A percentile compares a stretch with the other conserved stretches of the same genome.
phyloP scores from a whole-genome alignment of 2,113 vertebrate species.

The Willisornis vidua region DNA sequence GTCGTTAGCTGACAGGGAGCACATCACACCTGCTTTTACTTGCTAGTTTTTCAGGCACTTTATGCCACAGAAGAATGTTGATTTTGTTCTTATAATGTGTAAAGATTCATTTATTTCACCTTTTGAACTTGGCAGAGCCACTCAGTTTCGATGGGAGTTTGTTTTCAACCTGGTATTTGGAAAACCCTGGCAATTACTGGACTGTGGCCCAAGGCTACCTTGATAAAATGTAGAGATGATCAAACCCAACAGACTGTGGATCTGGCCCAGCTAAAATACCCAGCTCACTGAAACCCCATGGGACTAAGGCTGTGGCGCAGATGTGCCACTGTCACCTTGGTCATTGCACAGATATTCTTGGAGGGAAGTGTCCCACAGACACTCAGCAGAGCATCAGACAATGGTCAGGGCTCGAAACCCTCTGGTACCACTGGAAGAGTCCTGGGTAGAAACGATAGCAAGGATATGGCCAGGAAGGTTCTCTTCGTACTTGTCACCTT shows the following conservation, averaged over 20 bases:
- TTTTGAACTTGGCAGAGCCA: slow-evolving; percentile 79
- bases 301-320: not conserved
- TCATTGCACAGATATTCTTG: not conserved
- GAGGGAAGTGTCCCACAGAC: not conserved
- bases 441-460: not conserved
- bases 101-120: slow-evolving; percentile 85
- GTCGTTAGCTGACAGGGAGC: slow-evolving; percentile 77
- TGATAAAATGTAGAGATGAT: slow-evolving; percentile 49
- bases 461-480: not conserved
- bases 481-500: not conserved
- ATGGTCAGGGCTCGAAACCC: accelerated
- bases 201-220: slow-evolving; percentile 65
- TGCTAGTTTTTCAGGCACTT: slow-evolving; percentile 77
- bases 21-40: slow-evolving; percentile 82
- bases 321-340: not conserved
- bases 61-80: slow-evolving; percentile 80
- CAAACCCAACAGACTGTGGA: not conserved
- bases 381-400: not conserved
- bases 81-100: slow-evolving; percentile 79
- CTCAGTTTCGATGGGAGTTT: slow-evolving; percentile 62
- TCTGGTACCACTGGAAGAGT: not conserved
- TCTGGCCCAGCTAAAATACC: not conserved
- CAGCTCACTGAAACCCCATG: not conserved
- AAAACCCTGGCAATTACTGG: slow-evolving; percentile 71
- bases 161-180: slow-evolving; percentile 59